Evolutionary conservation across 1,140 invertebrate genomes (phyloP).

Genomic region (Drosophila mojavensis): DNA sequence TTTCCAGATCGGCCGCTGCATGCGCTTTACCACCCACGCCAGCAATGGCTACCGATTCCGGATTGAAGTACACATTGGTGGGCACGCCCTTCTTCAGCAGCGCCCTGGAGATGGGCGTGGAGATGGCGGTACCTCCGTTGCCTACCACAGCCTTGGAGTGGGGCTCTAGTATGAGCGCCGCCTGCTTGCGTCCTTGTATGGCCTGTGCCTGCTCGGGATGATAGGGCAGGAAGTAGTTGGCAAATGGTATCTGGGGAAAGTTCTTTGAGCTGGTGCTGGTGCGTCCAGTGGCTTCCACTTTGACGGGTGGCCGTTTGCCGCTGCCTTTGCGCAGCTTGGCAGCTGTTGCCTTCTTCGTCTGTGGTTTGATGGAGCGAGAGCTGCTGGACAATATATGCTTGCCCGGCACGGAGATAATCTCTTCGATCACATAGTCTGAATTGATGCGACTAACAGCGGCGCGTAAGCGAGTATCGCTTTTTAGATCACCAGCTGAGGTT

Average conservation of each 20-base stretch:
- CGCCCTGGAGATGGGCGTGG: slow-evolving; percentile 87
- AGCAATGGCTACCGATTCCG: slow-evolving; percentile 88
- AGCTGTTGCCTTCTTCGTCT: slow-evolving; percentile 6
- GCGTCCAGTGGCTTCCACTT: slow-evolving; percentile 79
- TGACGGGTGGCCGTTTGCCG: slow-evolving; percentile 42
- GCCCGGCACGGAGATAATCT: slow-evolving; percentile 70
- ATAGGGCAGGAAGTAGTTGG: slow-evolving; percentile 77
- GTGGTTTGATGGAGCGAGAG: not conserved
- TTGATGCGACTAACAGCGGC: slow-evolving; percentile 69
- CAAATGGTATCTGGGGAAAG: slow-evolving; percentile 77
- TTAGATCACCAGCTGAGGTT: slow-evolving; percentile 54
- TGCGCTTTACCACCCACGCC: slow-evolving; percentile 89
- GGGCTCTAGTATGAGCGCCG: slow-evolving; percentile 87
- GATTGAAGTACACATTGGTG: slow-evolving; percentile 87
- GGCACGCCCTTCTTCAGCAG: slow-evolving; percentile 85
- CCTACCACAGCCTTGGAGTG: slow-evolving; percentile 87
- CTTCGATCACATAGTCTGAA: slow-evolving; percentile 75
- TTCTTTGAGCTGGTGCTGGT: slow-evolving; percentile 62
- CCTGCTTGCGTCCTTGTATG: slow-evolving; percentile 63
- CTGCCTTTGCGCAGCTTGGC: slow-evolving; percentile 43
- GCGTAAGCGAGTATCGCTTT: slow-evolving; percentile 59
- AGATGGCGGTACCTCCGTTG: slow-evolving; percentile 87
- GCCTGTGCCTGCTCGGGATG: slow-evolving; percentile 45
- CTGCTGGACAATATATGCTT: slow-evolving; percentile 63
- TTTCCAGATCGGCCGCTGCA: slow-evolving; percentile 87